Evolutionary conservation across 2,113 vertebrate species (phyloP).

Genomic region (Triplophysa dalaica): DNA sequence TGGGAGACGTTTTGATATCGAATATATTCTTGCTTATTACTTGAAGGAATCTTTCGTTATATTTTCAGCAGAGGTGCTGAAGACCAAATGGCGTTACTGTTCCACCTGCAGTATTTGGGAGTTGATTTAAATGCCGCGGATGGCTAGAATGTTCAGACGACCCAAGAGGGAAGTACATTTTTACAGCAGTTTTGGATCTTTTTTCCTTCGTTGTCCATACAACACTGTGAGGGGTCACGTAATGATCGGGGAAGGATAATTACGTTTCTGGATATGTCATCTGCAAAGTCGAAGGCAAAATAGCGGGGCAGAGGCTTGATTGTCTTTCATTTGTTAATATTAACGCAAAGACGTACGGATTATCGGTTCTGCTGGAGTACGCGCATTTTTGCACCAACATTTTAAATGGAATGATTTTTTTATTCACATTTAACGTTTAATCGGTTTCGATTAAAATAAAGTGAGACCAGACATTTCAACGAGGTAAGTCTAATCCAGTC

Average conservation of each 20-base stretch:
- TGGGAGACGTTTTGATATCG: constrained; percentile 26
- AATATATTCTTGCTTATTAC: constrained; percentile 15
- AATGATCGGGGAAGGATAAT: constrained; percentile 54
- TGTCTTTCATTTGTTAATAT: constrained; percentile 57
- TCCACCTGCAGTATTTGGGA: constrained; percentile 67
- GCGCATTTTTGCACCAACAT: constrained; percentile 34
- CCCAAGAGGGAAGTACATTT: constrained; percentile 53
- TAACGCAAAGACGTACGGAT: constrained; percentile 52
- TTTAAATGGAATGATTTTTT: constrained; percentile 51
- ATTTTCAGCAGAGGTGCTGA: constrained; percentile 59
- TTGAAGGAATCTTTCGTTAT: not conserved
- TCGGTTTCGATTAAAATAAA: constrained; percentile 56
- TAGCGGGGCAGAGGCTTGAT: constrained; percentile 51
- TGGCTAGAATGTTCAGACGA: constrained; percentile 58
- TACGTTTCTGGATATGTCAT: constrained; percentile 65
- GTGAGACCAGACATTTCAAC: constrained; percentile 63
- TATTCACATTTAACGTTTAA: constrained; percentile 27
- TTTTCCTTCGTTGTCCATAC: constrained; percentile 17
- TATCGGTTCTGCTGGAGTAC: constrained; percentile 59
- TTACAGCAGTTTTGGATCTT: constrained; percentile 28
- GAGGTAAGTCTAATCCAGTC: constrained; percentile 67
- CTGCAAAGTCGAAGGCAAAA: constrained; percentile 46
- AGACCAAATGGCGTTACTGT: constrained; percentile 56
- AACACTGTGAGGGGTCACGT: constrained; percentile 27
- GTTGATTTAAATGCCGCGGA: constrained; percentile 64